Conservation (phyloP, 2,888 invertebrate genomes). For the Rhingia rostrata region DNA sequence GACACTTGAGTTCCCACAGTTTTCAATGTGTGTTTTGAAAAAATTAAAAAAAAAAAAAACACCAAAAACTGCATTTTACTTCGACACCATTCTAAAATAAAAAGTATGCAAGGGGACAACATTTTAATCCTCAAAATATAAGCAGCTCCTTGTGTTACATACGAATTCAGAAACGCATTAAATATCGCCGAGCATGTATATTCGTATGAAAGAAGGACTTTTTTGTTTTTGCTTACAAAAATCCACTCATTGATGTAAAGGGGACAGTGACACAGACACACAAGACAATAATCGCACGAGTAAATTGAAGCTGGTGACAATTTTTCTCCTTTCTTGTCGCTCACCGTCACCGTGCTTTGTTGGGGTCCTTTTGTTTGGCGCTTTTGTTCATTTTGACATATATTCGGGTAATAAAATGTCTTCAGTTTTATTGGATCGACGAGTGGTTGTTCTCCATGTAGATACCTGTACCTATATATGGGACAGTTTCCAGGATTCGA, state of each 20-base stretch:
- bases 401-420: slow-evolving; percentile 35
- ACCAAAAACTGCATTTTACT: slow-evolving; percentile 35
- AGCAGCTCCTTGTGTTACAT: slow-evolving; percentile 29
- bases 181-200: neutral
- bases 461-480: too few relatives aligned
- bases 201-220: slow-evolving; percentile 15
- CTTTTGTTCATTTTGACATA: slow-evolving; percentile 62
- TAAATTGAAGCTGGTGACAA: slow-evolving; percentile 63
- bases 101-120: slow-evolving; percentile 4
- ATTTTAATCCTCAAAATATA: slow-evolving; percentile 21
- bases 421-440: slow-evolving; percentile 45
- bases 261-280: slow-evolving; percentile 10
- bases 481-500: too few relatives aligned
- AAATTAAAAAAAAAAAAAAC: neutral
- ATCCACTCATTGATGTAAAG: slow-evolving; percentile 52
- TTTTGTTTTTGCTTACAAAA: slow-evolving; percentile 32
- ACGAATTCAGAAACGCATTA: neutral
- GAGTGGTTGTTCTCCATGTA: slow-evolving; percentile 2
- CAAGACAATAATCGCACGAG: slow-evolving; percentile 52
- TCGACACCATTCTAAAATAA: slow-evolving; percentile 45
- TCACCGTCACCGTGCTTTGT: slow-evolving; percentile 14
- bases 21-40: neutral
- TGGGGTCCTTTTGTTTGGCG: slow-evolving; percentile 30
- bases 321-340: slow-evolving; percentile 37
- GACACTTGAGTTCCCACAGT: slow-evolving; percentile 32